A percentile compares a stretch with the other conserved stretches of the same genome.
Conservation (phyloP, 2,797 vertebrate genomes). For the Gambusia yucatana region DNA sequence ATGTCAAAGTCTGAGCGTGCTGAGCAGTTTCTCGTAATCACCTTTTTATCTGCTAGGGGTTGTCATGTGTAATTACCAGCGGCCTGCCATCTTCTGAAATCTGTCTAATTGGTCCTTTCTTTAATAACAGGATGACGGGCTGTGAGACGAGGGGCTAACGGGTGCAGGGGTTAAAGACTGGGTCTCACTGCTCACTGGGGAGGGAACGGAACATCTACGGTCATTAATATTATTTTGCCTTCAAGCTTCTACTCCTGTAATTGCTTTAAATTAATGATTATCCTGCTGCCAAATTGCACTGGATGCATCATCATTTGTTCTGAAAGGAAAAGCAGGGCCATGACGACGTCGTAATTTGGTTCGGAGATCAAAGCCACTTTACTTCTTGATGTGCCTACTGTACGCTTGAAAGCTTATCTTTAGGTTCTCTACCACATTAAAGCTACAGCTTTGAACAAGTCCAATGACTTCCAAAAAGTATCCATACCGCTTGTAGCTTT, state of each 20-base stretch:
- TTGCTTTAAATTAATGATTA: constrained; percentile 62
- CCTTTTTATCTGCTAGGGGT: constrained; percentile 78
- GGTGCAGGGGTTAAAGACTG: constrained; percentile 71
- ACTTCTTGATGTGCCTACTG: constrained; percentile 38
- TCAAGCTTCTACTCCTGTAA: constrained; percentile 44
- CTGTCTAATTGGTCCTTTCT: constrained; percentile 85
- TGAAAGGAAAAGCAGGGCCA: constrained; percentile 55
- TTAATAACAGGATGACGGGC: constrained; percentile 77
- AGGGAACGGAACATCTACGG: constrained; percentile 34
- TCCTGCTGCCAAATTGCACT: constrained; percentile 41
- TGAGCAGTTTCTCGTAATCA: constrained; percentile 71
- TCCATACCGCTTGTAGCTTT: background rate
- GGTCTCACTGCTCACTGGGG: constrained; percentile 63
- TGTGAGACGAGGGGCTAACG: constrained; percentile 52
- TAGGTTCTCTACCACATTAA: constrained; percentile 62
- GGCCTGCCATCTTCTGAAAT: constrained; percentile 82
- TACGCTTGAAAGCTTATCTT: constrained; percentile 62
- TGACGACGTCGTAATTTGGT: constrained; percentile 65
- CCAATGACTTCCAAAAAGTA: constrained; percentile 60
- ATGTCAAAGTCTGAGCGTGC: constrained; percentile 62
- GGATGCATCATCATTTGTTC: constrained; percentile 58
- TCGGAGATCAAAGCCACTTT: constrained; percentile 67
- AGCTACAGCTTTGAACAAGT: constrained; percentile 68
- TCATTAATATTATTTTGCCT: constrained; percentile 69
- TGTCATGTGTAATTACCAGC: constrained; percentile 80